These are phyloP conservation scores for Mastomys natalensis DNA, from an alignment of 2,113 vertebrate species.

Conservation along the genomic window DNA sequence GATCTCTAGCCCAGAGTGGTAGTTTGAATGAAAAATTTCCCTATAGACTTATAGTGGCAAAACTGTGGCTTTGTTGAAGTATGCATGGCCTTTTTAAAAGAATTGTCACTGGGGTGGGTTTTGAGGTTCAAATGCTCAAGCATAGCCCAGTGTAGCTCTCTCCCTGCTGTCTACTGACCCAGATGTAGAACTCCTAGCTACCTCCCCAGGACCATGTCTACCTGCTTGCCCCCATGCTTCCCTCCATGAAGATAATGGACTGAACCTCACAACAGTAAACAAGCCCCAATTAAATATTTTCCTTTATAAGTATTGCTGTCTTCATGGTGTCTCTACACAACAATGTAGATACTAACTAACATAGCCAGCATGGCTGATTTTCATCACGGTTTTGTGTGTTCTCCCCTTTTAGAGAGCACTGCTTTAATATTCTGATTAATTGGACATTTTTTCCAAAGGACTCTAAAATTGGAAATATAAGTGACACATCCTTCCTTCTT, in stretches of 20 bases:
- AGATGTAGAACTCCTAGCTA: background rate
- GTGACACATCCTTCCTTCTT: background rate
- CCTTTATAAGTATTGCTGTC: too few species aligned
- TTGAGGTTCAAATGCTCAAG: background rate
- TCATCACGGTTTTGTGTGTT: background rate
- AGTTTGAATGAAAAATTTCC: background rate
- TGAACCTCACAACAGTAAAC: background rate
- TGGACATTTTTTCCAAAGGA: background rate
- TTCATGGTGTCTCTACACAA: background rate
- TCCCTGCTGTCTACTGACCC: background rate
- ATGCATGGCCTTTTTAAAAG: background rate
- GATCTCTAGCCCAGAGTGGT: background rate
- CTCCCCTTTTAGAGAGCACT: background rate
- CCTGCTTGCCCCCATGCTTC: background rate
- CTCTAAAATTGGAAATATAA: background rate
- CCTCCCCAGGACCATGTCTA: background rate
- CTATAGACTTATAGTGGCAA: background rate
- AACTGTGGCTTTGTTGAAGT: background rate
- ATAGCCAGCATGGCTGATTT: background rate
- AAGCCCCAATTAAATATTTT: background rate
- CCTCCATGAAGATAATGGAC: background rate
- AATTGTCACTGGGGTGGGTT: background rate
- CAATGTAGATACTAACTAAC: background rate
- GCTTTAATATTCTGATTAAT: background rate
- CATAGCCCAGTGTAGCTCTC: background rate